Percentiles rank a stretch among this genome's conserved stretches.
phyloP scores from a whole-genome alignment of 2,113 vertebrate species.

The Orthonyx spaldingii region DNA sequence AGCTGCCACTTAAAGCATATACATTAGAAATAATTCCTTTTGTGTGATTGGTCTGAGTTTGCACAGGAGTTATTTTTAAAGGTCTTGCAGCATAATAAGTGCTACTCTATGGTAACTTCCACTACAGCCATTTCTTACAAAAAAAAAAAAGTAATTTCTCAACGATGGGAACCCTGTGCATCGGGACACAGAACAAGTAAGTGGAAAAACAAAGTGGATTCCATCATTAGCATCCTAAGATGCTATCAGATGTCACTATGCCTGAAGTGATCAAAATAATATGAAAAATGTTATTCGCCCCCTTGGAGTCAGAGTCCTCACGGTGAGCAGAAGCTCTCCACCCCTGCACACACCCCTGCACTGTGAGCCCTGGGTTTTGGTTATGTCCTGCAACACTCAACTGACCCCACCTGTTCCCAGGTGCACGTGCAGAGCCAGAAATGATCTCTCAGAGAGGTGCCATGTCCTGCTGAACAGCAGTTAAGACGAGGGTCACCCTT shows the following conservation, averaged over 20 bases:
- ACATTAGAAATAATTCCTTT: neutral
- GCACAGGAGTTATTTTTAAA: neutral
- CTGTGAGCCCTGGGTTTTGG: neutral
- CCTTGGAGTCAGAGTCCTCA: neutral
- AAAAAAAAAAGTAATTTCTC: neutral
- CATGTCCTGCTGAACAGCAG: neutral
- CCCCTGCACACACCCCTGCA: rapidly evolving
- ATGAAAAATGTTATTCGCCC: neutral
- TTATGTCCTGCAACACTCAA: rapidly evolving
- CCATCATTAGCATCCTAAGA: neutral
- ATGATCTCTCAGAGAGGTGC: rapidly evolving
- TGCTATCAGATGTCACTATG: neutral
- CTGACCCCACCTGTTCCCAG: neutral
- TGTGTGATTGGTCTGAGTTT: neutral
- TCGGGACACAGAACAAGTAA: neutral
- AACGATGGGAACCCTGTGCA: neutral
- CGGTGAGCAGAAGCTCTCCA: neutral
- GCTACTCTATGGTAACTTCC: neutral
- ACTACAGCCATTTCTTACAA: neutral
- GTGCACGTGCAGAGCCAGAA: rapidly evolving
- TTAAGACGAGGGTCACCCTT: neutral
- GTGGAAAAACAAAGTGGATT: neutral
- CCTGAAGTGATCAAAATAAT: neutral
- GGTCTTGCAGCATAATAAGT: neutral
- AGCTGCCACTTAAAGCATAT: neutral